Evolutionary conservation across 2,888 invertebrate species (phyloP), one percentile per base, ranked within the genome.

Genomic region (Ctenicera cuprea): DNA sequence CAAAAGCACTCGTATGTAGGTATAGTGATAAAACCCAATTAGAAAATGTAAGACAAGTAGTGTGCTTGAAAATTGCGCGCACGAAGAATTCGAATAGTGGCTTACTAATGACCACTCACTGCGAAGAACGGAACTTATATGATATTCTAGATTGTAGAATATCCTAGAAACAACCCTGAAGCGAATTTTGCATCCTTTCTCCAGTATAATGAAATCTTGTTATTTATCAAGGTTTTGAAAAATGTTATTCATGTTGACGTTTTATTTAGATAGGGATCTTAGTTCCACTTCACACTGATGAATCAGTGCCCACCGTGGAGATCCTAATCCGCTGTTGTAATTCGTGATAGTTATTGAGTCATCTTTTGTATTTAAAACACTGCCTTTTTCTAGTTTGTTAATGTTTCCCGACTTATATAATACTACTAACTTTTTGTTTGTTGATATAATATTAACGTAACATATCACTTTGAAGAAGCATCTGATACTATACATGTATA

Each of bases 1-100:
- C 57, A 68, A 70, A 54, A 18, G 70, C 3, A 9, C 52, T 57
- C 45, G 22, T 43, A 26, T 63, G 62, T 61, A 50, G 59, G 45
- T 16, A 59, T 5, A 20, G 11, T 16, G 38, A 57, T 57, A 57
- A 22, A 50, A 57, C 0, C 30, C 33, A 57, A 57, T 57, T 57
- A 30, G 57, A 14, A 33, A 57, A 14, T 33, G 14, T 2, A 57
- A 57, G 57, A 57, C 14, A 57, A 22, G 16, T 26, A 11, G 22
- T 9, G 4, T 22, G 50, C 20, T 41, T 41, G n/a, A 41, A 14
- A 0, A 14, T n/a, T 41, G 4, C 41, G 3, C 7, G 41, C 41
- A 41, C 14, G 41, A 41, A 41, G 41, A 41, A 41, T n/a, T 41
- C 33, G 2, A 9, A 33, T 5, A 9, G 33, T 33, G 9, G 9